Evolutionary conservation across 1,140 invertebrate genomes (phyloP), one percentile per base, ranked within the genome.

Genomic region (Anoplophora glabripennis): DNA sequence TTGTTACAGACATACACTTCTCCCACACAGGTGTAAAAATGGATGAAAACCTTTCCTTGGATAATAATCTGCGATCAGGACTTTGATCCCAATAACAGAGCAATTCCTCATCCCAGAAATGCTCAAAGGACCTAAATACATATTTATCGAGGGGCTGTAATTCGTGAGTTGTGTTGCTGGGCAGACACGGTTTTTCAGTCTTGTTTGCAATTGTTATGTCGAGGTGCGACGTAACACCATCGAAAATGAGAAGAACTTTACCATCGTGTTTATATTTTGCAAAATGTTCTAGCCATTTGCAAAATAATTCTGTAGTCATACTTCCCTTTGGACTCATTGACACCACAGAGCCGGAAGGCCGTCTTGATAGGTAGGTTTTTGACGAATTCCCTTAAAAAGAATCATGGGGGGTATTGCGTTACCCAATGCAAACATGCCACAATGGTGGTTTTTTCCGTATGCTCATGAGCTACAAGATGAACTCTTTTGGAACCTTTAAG

Each of bases 161-260:
- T 64, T 77, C 74, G 63, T 77, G 75, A 3, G 71, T 77, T 0
- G 72, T 76, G 42, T 76, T 77, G 11, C 59, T 66, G 33, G 75
- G 73, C 36, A 76, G 60, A 49, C 73, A 76, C 37, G 74, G 74
- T 55, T 46, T 35, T 59, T 77, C 73, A 55, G 73, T 75, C 46
- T 21, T 62, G 7, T 71, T 69, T 7, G 67, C 64, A 54, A 69
- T 68, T 10, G 57, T 21, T 7, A 49, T 33, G 51, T 74, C 69
- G 47, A 76, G 63, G 60, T 76, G 75, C 35, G 63, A 68, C 14
- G 57, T 42, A 3, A 71, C 72, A n/a, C 75, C 72, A 69, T 76
- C 74, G 61, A 77, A 75, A 40, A 77, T 73, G 5, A 77, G 48
- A 9, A 78, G 44, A 53, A 44, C 63, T 59, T 63, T 62, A 36